Conservation (phyloP, 2,888 invertebrate genomes). For the Polylopha cassiicola region DNA sequence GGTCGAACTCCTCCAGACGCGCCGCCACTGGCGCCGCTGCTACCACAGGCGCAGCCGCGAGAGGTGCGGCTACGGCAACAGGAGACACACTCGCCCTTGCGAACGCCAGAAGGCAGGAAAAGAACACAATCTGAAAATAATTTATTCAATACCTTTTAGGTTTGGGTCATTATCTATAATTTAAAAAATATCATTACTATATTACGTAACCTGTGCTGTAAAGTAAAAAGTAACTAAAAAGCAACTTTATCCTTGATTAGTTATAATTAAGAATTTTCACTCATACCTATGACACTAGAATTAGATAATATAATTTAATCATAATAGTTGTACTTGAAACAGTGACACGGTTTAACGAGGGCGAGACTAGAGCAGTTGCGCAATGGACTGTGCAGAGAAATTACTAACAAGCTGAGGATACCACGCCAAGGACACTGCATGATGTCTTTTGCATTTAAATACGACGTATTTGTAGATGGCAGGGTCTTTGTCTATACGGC, state of each 20-base stretch:
- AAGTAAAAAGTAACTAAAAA: no score
- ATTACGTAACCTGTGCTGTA: no score
- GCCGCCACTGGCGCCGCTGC: constrained; percentile 37
- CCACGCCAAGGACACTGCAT: constrained; percentile 57
- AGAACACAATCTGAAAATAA: constrained; percentile 54
- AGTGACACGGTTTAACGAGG: constrained; percentile 66
- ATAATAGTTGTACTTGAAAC: constrained; percentile 61
- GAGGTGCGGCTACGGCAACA: constrained; percentile 41
- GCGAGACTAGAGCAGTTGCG: constrained; percentile 60
- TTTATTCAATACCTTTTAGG: no score
- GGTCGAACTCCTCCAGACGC: constrained; percentile 66
- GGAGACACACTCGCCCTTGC: constrained; percentile 45
- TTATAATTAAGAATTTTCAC: constrained; percentile 6
- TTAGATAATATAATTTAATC: constrained; percentile 22
- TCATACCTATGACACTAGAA: constrained; percentile 1
- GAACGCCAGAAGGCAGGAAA: constrained; percentile 54
- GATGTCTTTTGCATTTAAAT: constrained; percentile 50
- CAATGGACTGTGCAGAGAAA: constrained; percentile 59
- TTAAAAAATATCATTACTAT: no score
- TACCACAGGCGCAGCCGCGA: constrained; percentile 32
- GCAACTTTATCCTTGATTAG: no score
- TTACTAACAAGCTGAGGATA: constrained; percentile 63
- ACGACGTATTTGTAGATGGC: constrained; percentile 29
- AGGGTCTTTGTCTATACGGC: not conserved
- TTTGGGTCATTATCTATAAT: no score